Base-by-base conservation (phyloP, 2,113 vertebrate species). In the Tursiops truncatus region DNA sequence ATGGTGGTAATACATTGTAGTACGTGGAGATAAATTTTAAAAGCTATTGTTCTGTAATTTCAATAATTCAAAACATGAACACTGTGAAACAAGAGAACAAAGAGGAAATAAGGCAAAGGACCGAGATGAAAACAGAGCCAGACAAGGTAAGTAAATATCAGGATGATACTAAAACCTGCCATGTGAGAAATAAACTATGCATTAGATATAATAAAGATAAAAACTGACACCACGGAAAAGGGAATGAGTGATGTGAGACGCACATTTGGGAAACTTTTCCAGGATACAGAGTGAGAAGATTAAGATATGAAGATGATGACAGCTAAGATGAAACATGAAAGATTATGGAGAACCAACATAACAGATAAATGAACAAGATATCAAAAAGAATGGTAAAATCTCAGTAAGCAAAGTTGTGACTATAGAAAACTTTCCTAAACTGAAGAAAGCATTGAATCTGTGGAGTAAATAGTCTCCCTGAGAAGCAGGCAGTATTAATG, bases 401-500 rank as follows among this genome's bases (percentile, higher is more conserved):
- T 83, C 82, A 91, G 74, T 21, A 67, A 87, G 80, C 92, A 80
- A 95, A 98, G 58, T n/a, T 60, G 31, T 67, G 31, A 79, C 74
- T 65, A 13, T 33, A 65, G 25, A 92, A 92, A 96, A 90, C 86
- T 96, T 95, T 41, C 13, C 62, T 41, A 41, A 89, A 79, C n/a
- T 15, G 50, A 80, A 94, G 67, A 95, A 89, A 97, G 56, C 36
- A 0, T 83, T 71, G 92, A 95, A 67, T 85, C 53, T 53, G 86
- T 81, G 70, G 71, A 93, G 79, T 60, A 36, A 95, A 95, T 79
- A 53, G 63, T 81, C 87, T 96, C 41, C 28, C 82, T 50, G 79
- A 89, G 94, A 84, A 95, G 47, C 83, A 93, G 81, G 63, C 36
- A 86, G 20, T 58, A 12, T 81, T 96, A 92, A 90, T 80, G 89